A percentile compares a stretch with the other conserved stretches of the same genome.
Conservation (phyloP, 2,888 invertebrate genomes). For the Scrobipalpa atriplicella region DNA sequence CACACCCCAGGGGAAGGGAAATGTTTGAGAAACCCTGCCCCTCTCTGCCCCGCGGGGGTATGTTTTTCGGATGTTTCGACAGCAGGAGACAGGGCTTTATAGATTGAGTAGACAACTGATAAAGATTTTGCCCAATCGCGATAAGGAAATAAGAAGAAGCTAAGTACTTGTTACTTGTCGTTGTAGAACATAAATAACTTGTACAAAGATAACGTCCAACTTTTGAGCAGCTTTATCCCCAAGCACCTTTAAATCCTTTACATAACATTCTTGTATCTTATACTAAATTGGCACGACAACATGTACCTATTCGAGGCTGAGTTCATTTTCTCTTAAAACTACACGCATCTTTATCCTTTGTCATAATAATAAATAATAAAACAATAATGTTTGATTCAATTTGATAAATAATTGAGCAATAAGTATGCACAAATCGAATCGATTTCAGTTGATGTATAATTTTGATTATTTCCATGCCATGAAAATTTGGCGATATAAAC, state of each 20-base stretch:
- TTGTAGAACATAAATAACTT: no score
- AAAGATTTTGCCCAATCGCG: no score
- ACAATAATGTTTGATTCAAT: background rate
- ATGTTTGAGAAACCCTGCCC: no score
- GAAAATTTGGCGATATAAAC: background rate
- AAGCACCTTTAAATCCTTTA: background rate
- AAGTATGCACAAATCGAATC: background rate
- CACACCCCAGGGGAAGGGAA: no score
- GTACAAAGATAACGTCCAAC: background rate
- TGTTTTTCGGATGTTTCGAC: no score
- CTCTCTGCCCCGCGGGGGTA: no score
- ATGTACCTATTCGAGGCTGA: slow-evolving; percentile 1
- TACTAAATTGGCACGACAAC: background rate
- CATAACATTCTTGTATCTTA: background rate
- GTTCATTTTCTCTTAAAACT: slow-evolving; percentile 1
- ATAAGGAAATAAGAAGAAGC: no score
- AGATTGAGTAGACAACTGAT: no score
- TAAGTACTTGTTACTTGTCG: no score
- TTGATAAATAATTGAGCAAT: background rate
- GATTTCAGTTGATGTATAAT: background rate
- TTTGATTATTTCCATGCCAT: background rate
- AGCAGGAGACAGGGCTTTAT: no score
- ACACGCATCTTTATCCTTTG: background rate
- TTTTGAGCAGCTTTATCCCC: background rate
- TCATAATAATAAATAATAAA: background rate